Base-by-base conservation (phyloP, 2,113 vertebrate genomes). In the Lophius piscatorius region DNA sequence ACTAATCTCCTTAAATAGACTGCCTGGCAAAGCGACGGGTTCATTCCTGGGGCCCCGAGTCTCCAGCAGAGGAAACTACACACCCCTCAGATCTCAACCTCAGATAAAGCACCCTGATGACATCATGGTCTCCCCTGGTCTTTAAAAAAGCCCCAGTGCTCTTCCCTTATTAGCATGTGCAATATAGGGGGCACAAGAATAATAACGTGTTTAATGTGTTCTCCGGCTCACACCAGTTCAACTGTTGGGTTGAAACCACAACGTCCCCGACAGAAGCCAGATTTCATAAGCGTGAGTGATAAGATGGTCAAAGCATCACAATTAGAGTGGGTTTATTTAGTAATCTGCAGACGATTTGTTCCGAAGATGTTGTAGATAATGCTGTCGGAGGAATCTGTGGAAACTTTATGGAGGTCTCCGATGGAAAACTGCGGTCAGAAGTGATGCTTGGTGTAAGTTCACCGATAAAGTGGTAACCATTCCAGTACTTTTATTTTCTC, bases 161-260 rank as follows among this genome's bases (percentile, higher is more conserved):
- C 63, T 65, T 87, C 56, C 78, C 82, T 85, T 82, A 89, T 91
- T 91, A 90, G 87, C 81, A 84, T 83, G 81, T 73, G 79, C 59
- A 73, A 71, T 51, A 69, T 65, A 72, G 76, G 55, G 55, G 74
- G 64, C 74, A 63, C 39, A 39, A 55, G 83, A 87, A 83, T 83
- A 88, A 87, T 77, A 84, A 83, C 54, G 78, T 70, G 71, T 54
- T 87, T n/a, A n/a, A n/a, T n/a, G n/a, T n/a, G n/a, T n/a, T n/a
- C n/a, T n/a, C n/a, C n/a, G n/a, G n/a, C 75, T 72, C 74, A 77
- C 74, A 66, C 72, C 58, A 65, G 74, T 50, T 57, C 78, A 76
- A 58, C 77, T 80, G 84, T 82, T 47, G 52, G 56, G 72, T 50
- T 62, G 58, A 61, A 72, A 83, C 88, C 87, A 46, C 86, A 78